Conservation (phyloP, 1,140 invertebrate genomes). For the Potamilus streckersoni region DNA sequence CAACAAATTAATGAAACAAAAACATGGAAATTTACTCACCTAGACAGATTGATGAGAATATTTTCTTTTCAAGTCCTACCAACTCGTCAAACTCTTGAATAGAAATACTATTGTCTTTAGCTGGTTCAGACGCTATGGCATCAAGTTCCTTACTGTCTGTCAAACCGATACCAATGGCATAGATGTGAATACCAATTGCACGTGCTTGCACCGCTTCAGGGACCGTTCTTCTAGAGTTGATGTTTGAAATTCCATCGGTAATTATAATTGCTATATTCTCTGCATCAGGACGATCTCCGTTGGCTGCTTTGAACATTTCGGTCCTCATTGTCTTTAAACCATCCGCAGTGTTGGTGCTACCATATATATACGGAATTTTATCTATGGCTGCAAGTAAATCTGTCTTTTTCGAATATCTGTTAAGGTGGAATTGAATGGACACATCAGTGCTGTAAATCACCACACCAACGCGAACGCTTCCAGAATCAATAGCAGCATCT, state of each 20-base stretch:
- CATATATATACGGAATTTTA: slow-evolving; percentile 47
- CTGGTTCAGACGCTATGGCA: slow-evolving; percentile 32
- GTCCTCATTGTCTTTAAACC: slow-evolving; percentile 39
- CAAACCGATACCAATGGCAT: slow-evolving; percentile 36
- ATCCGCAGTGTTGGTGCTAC: slow-evolving; percentile 55
- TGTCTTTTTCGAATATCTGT: slow-evolving; percentile 33
- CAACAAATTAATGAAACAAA: too few relatives aligned
- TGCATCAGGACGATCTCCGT: slow-evolving; percentile 46
- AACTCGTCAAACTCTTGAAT: slow-evolving; percentile 41
- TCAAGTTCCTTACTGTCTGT: slow-evolving; percentile 34
- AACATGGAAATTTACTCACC: slow-evolving; percentile 9
- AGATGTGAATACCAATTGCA: slow-evolving; percentile 22
- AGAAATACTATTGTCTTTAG: slow-evolving; percentile 31
- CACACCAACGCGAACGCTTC: slow-evolving; percentile 43
- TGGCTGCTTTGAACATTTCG: slow-evolving; percentile 41
- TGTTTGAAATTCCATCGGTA: slow-evolving; percentile 60
- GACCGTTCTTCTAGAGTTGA: slow-evolving; percentile 46
- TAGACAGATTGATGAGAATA: slow-evolving; percentile 38
- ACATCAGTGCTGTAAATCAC: slow-evolving; percentile 51
- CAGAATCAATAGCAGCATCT: slow-evolving; percentile 49
- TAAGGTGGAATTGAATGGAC: slow-evolving; percentile 50
- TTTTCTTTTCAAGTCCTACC: slow-evolving; percentile 19
- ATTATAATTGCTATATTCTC: slow-evolving; percentile 47
- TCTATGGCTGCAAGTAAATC: slow-evolving; percentile 45
- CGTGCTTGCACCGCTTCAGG: slow-evolving; percentile 45